Conservation (phyloP, 1,140 invertebrate genomes). For the Aphelenchoides avenae region DNA sequence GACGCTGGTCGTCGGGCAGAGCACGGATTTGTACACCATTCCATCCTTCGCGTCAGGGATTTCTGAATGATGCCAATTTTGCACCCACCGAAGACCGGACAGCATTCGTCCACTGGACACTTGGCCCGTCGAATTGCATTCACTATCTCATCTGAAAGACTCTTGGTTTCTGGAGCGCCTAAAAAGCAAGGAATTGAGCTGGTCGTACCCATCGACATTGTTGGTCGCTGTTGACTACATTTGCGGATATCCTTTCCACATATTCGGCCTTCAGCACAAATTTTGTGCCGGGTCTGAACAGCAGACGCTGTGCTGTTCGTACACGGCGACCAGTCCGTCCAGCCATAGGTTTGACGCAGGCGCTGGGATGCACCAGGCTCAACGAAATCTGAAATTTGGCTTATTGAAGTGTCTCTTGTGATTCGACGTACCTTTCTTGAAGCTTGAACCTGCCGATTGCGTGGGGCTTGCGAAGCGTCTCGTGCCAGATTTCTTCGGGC, state of each 20-base stretch:
- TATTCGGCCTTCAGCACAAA: slow-evolving; percentile 23
- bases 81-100: slow-evolving; percentile 45
- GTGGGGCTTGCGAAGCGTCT: slow-evolving; percentile 17
- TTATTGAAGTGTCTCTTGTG: no score
- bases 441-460: neutral
- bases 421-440: no score
- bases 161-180: no score
- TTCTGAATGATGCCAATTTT: slow-evolving; percentile 33
- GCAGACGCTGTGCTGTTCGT: neutral
- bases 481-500: slow-evolving; percentile 8
- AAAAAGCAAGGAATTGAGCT: no score
- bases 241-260: slow-evolving; percentile 27
- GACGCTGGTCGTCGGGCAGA: no score
- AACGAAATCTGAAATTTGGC: no score
- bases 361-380: slow-evolving; percentile 3
- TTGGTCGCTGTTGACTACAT: slow-evolving; percentile 16
- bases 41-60: slow-evolving; percentile 11
- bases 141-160: slow-evolving; percentile 36
- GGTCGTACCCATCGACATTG: slow-evolving; percentile 16
- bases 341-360: neutral
- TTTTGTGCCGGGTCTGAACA: slow-evolving; percentile 14
- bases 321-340: slow-evolving; percentile 35
- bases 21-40: slow-evolving; percentile 31
- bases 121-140: slow-evolving; percentile 33
- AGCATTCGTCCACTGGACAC: slow-evolving; percentile 45